These are phyloP conservation scores for Ostrea edulis DNA, from an alignment of 1,140 invertebrate species.

Conservation along the genomic window DNA sequence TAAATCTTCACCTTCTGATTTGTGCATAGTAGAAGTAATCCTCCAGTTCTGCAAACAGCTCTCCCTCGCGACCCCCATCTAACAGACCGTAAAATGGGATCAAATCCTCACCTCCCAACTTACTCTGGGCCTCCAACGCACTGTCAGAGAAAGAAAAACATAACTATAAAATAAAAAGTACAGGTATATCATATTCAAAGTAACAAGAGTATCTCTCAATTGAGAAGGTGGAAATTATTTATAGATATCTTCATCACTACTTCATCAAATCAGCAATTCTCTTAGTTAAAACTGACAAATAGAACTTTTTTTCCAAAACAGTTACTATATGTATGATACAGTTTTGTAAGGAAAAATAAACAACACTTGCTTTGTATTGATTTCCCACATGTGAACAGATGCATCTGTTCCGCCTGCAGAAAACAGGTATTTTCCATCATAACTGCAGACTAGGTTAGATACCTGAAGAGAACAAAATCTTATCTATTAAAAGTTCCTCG, in stretches of 20 bases:
- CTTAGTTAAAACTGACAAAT: not conserved
- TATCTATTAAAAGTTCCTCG: not conserved
- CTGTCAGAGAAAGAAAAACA: conserved; percentile 58
- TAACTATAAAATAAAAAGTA: not conserved
- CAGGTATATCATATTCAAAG: not conserved
- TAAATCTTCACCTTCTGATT: conserved; percentile 79
- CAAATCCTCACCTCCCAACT: conserved; percentile 79
- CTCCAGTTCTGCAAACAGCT: conserved; percentile 85
- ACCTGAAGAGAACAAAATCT: conserved; percentile 63
- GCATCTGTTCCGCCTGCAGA: conserved; percentile 82
- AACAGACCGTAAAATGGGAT: conserved; percentile 79
- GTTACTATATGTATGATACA: not conserved
- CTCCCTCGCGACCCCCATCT: conserved; percentile 81
- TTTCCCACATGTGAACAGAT: conserved; percentile 83
- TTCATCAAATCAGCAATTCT: not conserved
- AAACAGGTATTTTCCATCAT: conserved; percentile 82
- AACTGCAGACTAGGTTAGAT: conserved; percentile 74
- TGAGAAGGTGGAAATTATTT: not conserved
- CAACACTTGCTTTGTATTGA: conserved; percentile 81
- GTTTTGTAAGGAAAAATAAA: not conserved
- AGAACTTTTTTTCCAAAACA: not conserved
- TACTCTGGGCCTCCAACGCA: conserved; percentile 78
- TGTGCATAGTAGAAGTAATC: conserved; percentile 88
- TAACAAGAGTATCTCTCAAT: too few relatives aligned
- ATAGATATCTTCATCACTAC: not conserved